Percentiles rank a stretch among this genome's conserved stretches.
Evolutionary conservation across 2,888 invertebrate genomes (phyloP).

Genomic region (Drosophila mimetica): DNA sequence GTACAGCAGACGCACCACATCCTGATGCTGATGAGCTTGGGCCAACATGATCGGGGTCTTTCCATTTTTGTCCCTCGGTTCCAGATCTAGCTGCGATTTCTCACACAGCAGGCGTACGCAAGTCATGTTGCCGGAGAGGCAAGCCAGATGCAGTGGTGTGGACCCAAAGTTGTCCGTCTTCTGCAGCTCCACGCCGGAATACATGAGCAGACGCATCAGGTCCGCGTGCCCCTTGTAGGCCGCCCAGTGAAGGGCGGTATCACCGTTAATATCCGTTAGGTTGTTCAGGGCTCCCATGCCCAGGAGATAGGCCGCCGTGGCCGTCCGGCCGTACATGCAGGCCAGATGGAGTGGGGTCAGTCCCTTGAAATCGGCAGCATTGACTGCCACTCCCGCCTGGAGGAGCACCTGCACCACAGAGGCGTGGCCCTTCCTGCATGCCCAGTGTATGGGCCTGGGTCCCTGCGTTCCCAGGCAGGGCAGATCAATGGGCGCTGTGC

Average conservation of each 20-base stretch:
- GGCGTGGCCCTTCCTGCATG: conserved; percentile 95
- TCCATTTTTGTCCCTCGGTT: conserved; percentile 95
- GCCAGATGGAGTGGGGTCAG: conserved; percentile 96
- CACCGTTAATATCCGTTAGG: conserved; percentile 95
- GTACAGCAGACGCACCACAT: conserved; percentile 92
- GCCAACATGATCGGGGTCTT: conserved; percentile 96
- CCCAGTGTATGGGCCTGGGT: conserved; percentile 97
- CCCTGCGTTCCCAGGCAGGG: conserved; percentile 91
- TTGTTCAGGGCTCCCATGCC: conserved; percentile 95
- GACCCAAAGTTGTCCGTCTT: conserved; percentile 97
- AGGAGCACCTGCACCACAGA: conserved; percentile 91
- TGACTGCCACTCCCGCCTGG: conserved; percentile 94
- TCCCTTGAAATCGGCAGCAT: conserved; percentile 94
- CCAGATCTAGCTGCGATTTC: conserved; percentile 94
- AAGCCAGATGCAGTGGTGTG: conserved; percentile 95
- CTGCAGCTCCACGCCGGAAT: conserved; percentile 94
- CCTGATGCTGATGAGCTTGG: conserved; percentile 93
- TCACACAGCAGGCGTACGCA: conserved; percentile 95
- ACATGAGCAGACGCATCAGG: conserved; percentile 93
- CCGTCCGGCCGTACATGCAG: conserved; percentile 96
- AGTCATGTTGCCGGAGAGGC: conserved; percentile 93
- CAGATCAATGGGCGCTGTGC: conserved; percentile 93
- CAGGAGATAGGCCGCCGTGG: conserved; percentile 94
- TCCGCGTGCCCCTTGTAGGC: conserved; percentile 97
- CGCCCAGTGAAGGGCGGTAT: conserved; percentile 97